A percentile compares a stretch with the other conserved stretches of the same genome.
Evolutionary conservation across 2,888 invertebrate species (phyloP).

Genomic region (Psylliodes chrysocephalus): DNA sequence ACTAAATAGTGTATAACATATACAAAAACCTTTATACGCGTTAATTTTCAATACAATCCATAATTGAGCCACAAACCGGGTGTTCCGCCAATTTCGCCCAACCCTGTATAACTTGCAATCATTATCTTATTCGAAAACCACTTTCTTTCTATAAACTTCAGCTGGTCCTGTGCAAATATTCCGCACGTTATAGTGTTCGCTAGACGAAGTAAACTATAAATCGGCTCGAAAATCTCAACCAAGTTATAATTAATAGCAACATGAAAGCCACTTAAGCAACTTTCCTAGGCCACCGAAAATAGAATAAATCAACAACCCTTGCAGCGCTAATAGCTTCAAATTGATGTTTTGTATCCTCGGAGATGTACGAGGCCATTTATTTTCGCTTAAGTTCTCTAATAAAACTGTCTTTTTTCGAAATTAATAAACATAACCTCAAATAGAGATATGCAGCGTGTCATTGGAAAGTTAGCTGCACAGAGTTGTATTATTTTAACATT

Average conservation of each 20-base stretch:
- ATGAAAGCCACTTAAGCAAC: constrained; percentile 33
- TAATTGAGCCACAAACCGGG: too few relatives aligned
- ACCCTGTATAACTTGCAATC: too few relatives aligned
- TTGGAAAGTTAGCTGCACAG: too few relatives aligned
- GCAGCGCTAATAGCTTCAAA: constrained; percentile 19
- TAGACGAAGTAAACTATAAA: constrained; percentile 29
- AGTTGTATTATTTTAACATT: too few relatives aligned
- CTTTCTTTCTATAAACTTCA: too few relatives aligned
- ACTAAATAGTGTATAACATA: too few relatives aligned
- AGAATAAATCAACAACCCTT: constrained; percentile 25
- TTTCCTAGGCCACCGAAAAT: constrained; percentile 31
- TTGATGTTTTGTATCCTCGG: constrained; percentile 16
- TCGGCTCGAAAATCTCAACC: constrained; percentile 28
- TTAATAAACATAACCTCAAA: too few relatives aligned
- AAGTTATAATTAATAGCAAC: constrained; percentile 34
- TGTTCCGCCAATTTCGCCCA: too few relatives aligned
- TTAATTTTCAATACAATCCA: too few relatives aligned
- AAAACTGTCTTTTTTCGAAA: not conserved
- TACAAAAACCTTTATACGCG: too few relatives aligned
- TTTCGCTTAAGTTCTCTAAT: not conserved
- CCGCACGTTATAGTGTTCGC: constrained; percentile 9
- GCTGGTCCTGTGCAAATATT: constrained; percentile 1
- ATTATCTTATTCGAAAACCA: too few relatives aligned
- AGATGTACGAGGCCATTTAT: not conserved
- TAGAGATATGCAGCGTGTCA: too few relatives aligned